These are phyloP conservation scores for Mareca penelope DNA, from an alignment of 2,797 vertebrate genomes.

Conservation along the genomic window DNA sequence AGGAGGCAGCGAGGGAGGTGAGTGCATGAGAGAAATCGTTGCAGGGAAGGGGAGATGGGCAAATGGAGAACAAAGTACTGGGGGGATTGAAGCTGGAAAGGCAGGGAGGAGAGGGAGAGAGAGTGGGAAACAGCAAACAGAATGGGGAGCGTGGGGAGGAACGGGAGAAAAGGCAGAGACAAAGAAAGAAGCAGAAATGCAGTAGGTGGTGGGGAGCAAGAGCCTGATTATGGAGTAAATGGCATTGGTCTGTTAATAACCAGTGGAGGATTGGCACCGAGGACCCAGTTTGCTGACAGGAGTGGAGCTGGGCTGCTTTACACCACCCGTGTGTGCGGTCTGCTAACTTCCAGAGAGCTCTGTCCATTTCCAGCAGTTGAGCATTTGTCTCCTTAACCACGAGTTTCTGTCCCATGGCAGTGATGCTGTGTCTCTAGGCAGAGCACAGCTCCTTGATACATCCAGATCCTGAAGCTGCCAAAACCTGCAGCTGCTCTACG, in stretches of 20 bases:
- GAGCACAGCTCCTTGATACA: not conserved
- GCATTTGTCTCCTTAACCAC: not conserved
- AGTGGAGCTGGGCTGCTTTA: not conserved
- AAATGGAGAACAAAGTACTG: not conserved
- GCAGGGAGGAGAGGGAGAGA: not conserved
- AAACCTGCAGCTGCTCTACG: not conserved
- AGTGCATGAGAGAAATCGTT: not conserved
- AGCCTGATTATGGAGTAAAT: not conserved
- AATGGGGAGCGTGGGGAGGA: not conserved
- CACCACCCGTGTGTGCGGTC: fast-evolving
- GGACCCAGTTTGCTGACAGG: not conserved
- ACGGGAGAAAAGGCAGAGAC: not conserved
- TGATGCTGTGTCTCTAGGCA: not conserved
- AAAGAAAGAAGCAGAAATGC: not conserved
- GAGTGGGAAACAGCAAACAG: not conserved
- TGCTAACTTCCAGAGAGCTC: not conserved
- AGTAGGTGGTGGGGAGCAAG: not conserved
- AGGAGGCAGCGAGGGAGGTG: not conserved
- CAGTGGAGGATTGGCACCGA: not conserved
- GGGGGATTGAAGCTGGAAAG: not conserved
- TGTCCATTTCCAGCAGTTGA: not conserved
- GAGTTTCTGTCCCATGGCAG: not conserved
- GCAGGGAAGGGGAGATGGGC: not conserved
- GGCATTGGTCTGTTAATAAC: not conserved
- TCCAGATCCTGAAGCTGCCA: not conserved